These are phyloP conservation scores for Acanthopleura granulata DNA, from an alignment of 2,888 invertebrate genomes.

Conservation along the genomic window DNA sequence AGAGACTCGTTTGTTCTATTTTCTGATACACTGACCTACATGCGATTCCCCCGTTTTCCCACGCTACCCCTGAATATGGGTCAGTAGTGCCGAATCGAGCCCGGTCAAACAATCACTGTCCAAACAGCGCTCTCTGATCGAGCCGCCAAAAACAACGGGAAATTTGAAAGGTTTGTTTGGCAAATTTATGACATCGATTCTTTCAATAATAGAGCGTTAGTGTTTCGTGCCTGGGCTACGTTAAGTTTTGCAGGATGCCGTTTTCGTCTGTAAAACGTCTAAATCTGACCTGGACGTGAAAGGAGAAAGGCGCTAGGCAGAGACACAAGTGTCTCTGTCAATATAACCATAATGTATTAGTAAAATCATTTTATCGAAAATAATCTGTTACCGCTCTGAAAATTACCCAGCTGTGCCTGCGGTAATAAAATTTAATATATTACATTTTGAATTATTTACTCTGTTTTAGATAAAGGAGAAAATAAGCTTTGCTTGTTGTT, in stretches of 20 bases:
- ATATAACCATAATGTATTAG: too few species aligned
- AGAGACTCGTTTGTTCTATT: background rate
- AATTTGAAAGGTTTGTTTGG: background rate
- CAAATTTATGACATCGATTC: constrained; percentile 10
- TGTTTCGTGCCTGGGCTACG: background rate
- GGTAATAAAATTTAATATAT: too few species aligned
- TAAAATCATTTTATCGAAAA: too few species aligned
- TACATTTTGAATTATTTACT: too few species aligned
- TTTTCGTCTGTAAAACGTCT: background rate
- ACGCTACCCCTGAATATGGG: background rate
- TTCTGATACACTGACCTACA: background rate
- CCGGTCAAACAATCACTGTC: background rate
- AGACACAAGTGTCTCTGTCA: too few species aligned
- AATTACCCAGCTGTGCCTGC: too few species aligned
- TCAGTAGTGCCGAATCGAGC: background rate
- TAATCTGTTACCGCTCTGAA: too few species aligned
- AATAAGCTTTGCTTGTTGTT: too few species aligned
- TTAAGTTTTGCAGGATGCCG: background rate
- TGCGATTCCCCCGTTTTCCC: background rate
- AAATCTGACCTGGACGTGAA: too few species aligned
- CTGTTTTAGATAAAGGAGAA: too few species aligned
- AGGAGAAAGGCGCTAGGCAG: too few species aligned
- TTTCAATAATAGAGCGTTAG: background rate
- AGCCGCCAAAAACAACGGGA: constrained; percentile 6
- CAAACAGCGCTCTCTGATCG: background rate